These are phyloP conservation scores for Limonius californicus DNA, from an alignment of 1,140 invertebrate species.

Conservation along the genomic window DNA sequence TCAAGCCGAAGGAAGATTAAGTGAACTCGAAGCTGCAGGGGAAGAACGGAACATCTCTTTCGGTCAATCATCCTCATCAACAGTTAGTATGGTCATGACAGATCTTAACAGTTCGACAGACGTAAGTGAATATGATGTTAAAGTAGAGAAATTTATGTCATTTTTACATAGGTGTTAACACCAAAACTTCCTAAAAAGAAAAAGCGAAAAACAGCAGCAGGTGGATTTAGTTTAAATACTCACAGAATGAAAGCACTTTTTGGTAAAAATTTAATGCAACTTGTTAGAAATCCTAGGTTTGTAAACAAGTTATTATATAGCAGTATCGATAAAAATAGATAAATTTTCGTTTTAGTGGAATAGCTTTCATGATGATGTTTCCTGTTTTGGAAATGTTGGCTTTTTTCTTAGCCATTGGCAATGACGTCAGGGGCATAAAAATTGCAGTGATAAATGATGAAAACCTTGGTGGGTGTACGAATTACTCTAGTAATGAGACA, in stretches of 20 bases:
- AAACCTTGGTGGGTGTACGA: constrained; percentile 45
- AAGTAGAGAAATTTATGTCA: neutral
- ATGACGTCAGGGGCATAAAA: constrained; percentile 66
- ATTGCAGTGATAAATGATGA: constrained; percentile 78
- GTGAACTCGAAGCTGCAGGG: neutral
- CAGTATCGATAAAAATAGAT: too few species aligned
- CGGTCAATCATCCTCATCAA: neutral
- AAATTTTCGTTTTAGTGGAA: constrained; percentile 61
- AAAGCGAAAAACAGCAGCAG: neutral
- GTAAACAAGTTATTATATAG: too few species aligned
- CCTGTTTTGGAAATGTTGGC: constrained; percentile 75
- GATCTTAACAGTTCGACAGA: neutral
- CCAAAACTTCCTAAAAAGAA: neutral
- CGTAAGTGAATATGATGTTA: neutral
- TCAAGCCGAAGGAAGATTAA: constrained; percentile 45
- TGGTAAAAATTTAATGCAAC: constrained; percentile 39
- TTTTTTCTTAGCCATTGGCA: constrained; percentile 78
- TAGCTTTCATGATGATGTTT: constrained; percentile 76
- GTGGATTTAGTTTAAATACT: constrained; percentile 10
- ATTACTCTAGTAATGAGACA: constrained; percentile 35
- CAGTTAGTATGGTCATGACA: neutral
- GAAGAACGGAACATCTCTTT: neutral
- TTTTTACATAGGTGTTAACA: neutral
- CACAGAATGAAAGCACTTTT: constrained; percentile 33
- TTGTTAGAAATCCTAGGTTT: constrained; percentile 35